Conservation (phyloP, 2,888 invertebrate genomes). For the Tetropium fuscum region DNA sequence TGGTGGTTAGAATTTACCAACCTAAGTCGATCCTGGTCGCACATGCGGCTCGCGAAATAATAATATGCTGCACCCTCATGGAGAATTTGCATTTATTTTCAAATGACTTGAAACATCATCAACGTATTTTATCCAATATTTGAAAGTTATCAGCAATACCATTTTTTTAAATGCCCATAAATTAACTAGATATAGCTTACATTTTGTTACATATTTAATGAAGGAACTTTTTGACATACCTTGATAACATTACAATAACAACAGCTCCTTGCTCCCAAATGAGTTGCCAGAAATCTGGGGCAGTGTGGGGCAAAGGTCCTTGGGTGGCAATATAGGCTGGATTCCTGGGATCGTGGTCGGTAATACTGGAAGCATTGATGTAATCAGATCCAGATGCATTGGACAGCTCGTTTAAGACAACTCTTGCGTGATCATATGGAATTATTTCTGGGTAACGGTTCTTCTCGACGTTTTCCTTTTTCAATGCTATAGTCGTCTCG, state of each 20-base stretch:
- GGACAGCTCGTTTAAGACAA: constrained; percentile 90
- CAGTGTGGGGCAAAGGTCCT: constrained; percentile 91
- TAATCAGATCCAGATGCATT: constrained; percentile 94
- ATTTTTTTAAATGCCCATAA: too few relatives aligned
- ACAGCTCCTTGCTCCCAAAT: constrained; percentile 99
- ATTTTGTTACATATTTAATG: too few relatives aligned
- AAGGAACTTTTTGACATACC: too few relatives aligned
- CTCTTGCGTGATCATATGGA: constrained; percentile 96
- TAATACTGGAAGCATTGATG: constrained; percentile 98
- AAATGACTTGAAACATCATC: too few relatives aligned
- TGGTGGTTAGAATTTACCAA: too few relatives aligned
- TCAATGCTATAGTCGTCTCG: constrained; percentile 82
- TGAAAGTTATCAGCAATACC: too few relatives aligned
- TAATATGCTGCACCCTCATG: too few relatives aligned
- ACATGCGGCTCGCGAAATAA: too few relatives aligned
- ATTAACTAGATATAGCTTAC: too few relatives aligned
- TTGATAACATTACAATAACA: constrained; percentile 91
- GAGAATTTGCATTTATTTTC: too few relatives aligned
- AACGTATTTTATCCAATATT: too few relatives aligned
- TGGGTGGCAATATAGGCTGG: constrained; percentile 98
- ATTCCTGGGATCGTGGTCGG: constrained; percentile 98
- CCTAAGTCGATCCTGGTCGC: too few relatives aligned
- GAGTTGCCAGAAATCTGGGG: constrained; percentile 99
- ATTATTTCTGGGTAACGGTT: constrained; percentile 90
- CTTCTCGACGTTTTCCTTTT: constrained; percentile 85